phyloP scores from a whole-genome alignment of 2,888 invertebrate species.

The Oscheius myriophilus region DNA sequence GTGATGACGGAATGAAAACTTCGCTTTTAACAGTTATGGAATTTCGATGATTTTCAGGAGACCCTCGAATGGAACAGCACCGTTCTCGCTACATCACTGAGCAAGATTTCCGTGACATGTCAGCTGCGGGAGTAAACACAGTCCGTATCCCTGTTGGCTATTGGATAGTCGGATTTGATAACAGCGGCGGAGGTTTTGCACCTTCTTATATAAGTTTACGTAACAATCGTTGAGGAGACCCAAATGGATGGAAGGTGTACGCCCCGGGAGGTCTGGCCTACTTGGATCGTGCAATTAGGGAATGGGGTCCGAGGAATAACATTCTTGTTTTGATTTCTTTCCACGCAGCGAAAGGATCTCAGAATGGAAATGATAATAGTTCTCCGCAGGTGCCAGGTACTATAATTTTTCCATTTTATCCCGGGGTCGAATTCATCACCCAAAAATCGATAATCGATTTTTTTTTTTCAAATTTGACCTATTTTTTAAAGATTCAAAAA shows the following conservation, averaged over 20 bases:
- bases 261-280: constrained; percentile 14
- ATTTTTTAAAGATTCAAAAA: too few species aligned
- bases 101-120: constrained; percentile 12
- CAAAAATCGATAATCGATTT: too few species aligned
- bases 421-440: too few species aligned
- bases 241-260: constrained; percentile 9
- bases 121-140: constrained; percentile 9
- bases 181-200: constrained; percentile 16
- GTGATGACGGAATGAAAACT: too few species aligned
- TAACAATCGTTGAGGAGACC: too few species aligned
- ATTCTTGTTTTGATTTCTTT: constrained; percentile 8
- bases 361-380: constrained; percentile 17
- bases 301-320: constrained; percentile 6
- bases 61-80: constrained; percentile 5
- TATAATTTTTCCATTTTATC: neutral
- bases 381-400: constrained; percentile 5
- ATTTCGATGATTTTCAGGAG: constrained; percentile 19
- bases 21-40: too few species aligned
- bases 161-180: constrained; percentile 20
- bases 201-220: too few species aligned
- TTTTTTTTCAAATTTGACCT: too few species aligned
- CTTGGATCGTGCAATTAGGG: neutral
- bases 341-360: constrained; percentile 20
- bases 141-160: constrained; percentile 17
- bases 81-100: constrained; percentile 8